Evolutionary conservation across 2,113 vertebrate species (phyloP), one percentile per base, ranked within the genome.

Genomic region (Pedetes capensis): DNA sequence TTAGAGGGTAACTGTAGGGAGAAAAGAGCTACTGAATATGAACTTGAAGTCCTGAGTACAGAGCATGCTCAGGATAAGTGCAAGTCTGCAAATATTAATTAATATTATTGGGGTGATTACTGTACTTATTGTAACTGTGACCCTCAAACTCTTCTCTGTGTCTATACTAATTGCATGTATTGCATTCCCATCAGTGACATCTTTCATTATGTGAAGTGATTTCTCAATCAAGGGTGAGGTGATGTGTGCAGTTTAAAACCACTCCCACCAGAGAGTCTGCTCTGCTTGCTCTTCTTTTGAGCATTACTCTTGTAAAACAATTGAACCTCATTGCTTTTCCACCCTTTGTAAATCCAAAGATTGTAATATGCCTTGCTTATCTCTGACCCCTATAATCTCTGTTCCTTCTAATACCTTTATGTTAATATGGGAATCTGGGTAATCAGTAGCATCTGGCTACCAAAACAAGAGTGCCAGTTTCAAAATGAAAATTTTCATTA

Each of bases 401-500:
- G 86, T 87, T 37, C 14, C 27, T 11, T 44, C 34, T 74, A 68
- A 64, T 89, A 51, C 64, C 37, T 92, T 80, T n/a, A 78, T 49
- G 27, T 6, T 37, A 25, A 63, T 75, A 37, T 80, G 49, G 94
- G 39, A 22, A 74, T 44, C 34, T 3, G 10, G 23, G 25, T 27
- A 49, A 66, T 76, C 2, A 61, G 69, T 44, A 63, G 25, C 61
- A 47, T 44, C 71, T 90, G 39, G 39, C 44, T 93, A 32, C 25
- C 32, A 32, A 71, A 90, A 82, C 66, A 76, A 12, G 72, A 76
- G 37, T 69, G 57, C 16, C 34, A 85, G 20, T 71, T 95, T 94
- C 37, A 92, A 78, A 90, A 13, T 51, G n/a, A 37, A 92, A 75
- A 84, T 89, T 71, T 95, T 91, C 32, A 61, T 72, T 79, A 29